These are phyloP conservation scores for Prorops nasuta DNA, from an alignment of 1,140 invertebrate genomes.

Conservation along the genomic window DNA sequence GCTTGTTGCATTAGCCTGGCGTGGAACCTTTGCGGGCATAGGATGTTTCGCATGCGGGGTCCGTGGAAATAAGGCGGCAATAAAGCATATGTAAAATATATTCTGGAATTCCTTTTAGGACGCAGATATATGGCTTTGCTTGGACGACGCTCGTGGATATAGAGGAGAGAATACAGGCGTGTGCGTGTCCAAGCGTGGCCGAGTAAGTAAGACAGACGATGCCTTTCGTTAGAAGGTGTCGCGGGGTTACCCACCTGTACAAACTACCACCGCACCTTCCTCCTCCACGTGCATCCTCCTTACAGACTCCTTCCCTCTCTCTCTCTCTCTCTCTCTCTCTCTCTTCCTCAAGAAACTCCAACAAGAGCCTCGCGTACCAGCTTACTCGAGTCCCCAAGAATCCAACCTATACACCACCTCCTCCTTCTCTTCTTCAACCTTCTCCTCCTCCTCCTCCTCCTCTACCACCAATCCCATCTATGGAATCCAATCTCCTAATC, in stretches of 20 bases:
- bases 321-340: too few relatives aligned
- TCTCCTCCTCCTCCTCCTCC: too few relatives aligned
- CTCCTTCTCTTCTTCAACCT: too few relatives aligned
- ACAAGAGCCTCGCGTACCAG: too few relatives aligned
- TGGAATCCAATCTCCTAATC: too few relatives aligned
- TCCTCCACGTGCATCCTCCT: constrained; percentile 14
- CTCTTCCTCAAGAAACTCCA: too few relatives aligned
- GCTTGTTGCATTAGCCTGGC: too few relatives aligned
- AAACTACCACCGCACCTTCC: constrained; percentile 23
- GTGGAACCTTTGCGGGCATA: too few relatives aligned
- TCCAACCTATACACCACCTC: too few relatives aligned
- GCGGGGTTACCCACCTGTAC: constrained; percentile 44
- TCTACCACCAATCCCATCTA: too few relatives aligned
- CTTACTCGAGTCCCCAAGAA: too few relatives aligned
- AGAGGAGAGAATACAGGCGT: constrained; percentile 40
- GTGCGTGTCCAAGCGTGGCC: constrained; percentile 6
- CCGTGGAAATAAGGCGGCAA: constrained; percentile 53
- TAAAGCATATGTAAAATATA: constrained; percentile 60
- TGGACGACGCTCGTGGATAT: too few relatives aligned
- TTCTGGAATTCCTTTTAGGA: constrained; percentile 59
- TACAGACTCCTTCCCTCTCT: constrained; percentile 19
- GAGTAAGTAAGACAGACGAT: constrained; percentile 48
- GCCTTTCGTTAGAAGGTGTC: constrained; percentile 44
- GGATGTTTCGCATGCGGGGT: background rate
- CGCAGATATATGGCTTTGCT: constrained; percentile 57